phyloP scores from a whole-genome alignment of 1,140 invertebrate species.

The Agrilus planipennis region DNA sequence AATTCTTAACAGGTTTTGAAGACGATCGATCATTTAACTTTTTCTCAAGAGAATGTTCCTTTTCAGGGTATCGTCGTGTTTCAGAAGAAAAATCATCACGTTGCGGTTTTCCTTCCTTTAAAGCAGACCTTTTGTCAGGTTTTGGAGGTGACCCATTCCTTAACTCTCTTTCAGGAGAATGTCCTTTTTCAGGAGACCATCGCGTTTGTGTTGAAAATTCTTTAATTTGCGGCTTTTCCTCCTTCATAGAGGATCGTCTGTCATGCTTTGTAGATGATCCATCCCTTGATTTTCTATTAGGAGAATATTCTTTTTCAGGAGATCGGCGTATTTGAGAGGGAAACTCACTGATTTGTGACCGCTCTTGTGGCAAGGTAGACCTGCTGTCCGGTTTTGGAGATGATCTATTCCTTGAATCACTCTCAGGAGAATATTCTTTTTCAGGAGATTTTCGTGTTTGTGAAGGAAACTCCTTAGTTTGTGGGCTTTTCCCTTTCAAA shows the following conservation, averaged over 20 bases:
- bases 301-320: conserved; percentile 15
- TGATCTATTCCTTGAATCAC: background rate
- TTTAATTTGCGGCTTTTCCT: conserved; percentile 9
- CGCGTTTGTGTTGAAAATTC: too few relatives aligned
- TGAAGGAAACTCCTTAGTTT: background rate
- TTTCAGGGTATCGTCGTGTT: background rate
- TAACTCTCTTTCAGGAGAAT: too few relatives aligned
- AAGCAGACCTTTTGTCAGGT: too few relatives aligned
- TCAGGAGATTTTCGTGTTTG: background rate
- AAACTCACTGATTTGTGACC: conserved; percentile 14
- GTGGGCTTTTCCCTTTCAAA: too few relatives aligned
- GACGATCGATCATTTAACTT: background rate
- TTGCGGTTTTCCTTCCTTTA: too few relatives aligned
- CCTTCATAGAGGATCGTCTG: conserved; percentile 2
- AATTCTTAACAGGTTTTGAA: background rate
- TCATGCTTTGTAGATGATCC: conserved; percentile 3
- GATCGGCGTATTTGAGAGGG: conserved; percentile 20
- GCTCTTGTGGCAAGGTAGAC: background rate
- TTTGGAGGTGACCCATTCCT: too few relatives aligned
- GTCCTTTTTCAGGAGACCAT: too few relatives aligned
- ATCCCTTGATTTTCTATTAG: too few relatives aligned
- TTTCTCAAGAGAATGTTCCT: background rate
- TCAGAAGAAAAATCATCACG: background rate
- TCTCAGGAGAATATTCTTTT: background rate
- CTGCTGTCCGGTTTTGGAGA: background rate